Evolutionary conservation across 2,113 vertebrate genomes (phyloP).

Genomic region (Cebus imitator): DNA sequence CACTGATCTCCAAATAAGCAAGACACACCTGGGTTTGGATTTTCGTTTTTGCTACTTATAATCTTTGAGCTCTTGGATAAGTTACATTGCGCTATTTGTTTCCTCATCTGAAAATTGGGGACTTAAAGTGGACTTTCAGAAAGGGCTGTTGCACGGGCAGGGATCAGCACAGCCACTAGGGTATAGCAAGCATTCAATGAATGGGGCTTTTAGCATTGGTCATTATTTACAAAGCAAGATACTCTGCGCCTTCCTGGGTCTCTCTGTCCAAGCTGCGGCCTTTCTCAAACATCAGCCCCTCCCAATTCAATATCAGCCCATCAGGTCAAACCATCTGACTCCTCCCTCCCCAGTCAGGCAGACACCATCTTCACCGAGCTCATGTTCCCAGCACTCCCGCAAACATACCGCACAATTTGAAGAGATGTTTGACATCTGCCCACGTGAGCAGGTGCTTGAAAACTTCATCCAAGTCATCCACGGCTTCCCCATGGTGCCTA

Average conservation of each 20-base stretch:
- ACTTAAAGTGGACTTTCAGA: neutral
- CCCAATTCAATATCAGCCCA: neutral
- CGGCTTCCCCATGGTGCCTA: neutral
- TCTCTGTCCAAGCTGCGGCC: neutral
- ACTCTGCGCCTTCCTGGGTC: neutral
- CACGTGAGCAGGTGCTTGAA: slow-evolving; percentile 88
- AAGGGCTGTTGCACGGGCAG: neutral
- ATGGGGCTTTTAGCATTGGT: accelerated
- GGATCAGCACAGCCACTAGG: accelerated
- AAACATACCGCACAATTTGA: slow-evolving; percentile 86
- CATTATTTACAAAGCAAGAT: accelerated
- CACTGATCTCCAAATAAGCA: neutral
- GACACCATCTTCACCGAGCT: accelerated
- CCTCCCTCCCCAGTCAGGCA: neutral
- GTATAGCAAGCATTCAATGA: accelerated
- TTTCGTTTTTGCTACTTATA: neutral
- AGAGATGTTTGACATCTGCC: slow-evolving; percentile 87
- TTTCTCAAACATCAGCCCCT: neutral
- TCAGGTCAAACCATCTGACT: accelerated
- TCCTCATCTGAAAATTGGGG: neutral
- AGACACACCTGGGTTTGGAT: too few relatives aligned
- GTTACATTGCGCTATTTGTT: neutral
- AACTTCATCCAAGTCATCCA: slow-evolving; percentile 77
- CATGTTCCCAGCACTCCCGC: too few relatives aligned
- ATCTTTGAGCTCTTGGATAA: neutral